Evolutionary conservation across 2,888 invertebrate species (phyloP).

Genomic region (Mycalesis mineus): DNA sequence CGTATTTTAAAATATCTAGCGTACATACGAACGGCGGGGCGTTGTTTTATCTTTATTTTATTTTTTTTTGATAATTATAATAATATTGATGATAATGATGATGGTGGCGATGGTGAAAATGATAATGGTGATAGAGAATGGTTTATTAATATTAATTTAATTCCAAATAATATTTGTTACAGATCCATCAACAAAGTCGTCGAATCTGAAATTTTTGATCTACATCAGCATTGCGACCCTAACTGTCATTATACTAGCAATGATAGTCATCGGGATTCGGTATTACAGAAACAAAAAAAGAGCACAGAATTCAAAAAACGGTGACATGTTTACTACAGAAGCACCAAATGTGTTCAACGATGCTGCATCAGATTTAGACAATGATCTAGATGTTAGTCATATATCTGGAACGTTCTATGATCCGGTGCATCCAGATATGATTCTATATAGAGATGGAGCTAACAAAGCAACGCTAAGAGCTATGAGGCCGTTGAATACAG

Average conservation of each 20-base stretch:
- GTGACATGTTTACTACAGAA: constrained; percentile 68
- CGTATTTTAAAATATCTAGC: too few relatives aligned
- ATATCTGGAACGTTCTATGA: constrained; percentile 72
- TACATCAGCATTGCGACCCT: constrained; percentile 28
- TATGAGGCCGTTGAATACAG: constrained; percentile 67
- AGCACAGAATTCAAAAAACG: constrained; percentile 55
- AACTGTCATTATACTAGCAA: constrained; percentile 23
- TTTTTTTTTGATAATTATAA: too few relatives aligned
- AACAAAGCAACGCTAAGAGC: constrained; percentile 63
- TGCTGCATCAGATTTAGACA: constrained; percentile 64
- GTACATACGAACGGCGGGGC: too few relatives aligned
- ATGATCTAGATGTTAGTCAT: constrained; percentile 65
- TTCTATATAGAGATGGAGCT: constrained; percentile 61
- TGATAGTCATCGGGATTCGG: constrained; percentile 39
- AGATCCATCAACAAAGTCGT: constrained; percentile 36
- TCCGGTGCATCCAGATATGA: constrained; percentile 70
- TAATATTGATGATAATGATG: too few relatives aligned
- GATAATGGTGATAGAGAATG: too few relatives aligned
- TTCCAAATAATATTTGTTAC: constrained; percentile 30
- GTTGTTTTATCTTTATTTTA: too few relatives aligned
- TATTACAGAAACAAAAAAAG: constrained; percentile 48
- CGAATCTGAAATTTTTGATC: constrained; percentile 30
- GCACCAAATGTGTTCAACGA: constrained; percentile 69
- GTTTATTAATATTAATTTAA: too few relatives aligned
- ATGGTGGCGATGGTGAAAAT: too few relatives aligned